A percentile compares a stretch with the other conserved stretches of the same genome.
These are phyloP conservation scores for Melipona quadrifasciata DNA, from an alignment of 1,140 invertebrate species.

Conservation along the genomic window DNA sequence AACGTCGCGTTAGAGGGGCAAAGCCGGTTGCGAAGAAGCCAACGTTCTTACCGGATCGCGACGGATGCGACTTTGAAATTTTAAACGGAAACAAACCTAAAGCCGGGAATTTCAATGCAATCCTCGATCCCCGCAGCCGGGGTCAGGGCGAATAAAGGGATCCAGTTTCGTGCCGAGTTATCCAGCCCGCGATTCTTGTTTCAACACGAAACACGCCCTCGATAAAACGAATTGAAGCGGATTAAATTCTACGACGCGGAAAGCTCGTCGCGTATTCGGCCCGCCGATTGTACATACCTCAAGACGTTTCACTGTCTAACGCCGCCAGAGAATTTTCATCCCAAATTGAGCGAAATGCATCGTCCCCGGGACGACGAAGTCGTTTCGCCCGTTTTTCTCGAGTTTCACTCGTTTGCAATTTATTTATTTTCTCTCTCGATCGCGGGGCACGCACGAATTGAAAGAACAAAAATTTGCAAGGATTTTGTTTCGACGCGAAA, in stretches of 20 bases:
- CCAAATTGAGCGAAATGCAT: background rate
- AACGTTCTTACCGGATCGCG: background rate
- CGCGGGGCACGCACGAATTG: background rate
- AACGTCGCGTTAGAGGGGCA: too few species aligned
- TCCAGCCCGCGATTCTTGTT: background rate
- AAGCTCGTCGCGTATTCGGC: background rate
- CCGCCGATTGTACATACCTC: background rate
- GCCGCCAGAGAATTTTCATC: background rate
- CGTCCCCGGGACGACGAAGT: background rate
- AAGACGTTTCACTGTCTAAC: background rate
- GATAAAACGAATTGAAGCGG: slow-evolving; percentile 23
- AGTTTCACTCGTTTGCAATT: background rate
- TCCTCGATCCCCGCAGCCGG: background rate
- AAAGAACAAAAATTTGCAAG: background rate
- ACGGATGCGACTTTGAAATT: slow-evolving; percentile 30
- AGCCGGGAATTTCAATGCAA: slow-evolving; percentile 10
- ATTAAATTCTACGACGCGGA: background rate
- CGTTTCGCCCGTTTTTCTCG: background rate
- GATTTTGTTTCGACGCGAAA: background rate
- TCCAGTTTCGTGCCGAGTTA: slow-evolving; percentile 15
- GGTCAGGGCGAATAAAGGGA: slow-evolving; percentile 5
- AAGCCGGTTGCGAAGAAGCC: background rate
- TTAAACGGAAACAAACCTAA: slow-evolving; percentile 28
- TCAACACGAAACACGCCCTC: background rate
- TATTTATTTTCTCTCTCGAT: background rate